phyloP scores from a whole-genome alignment of 2,888 invertebrate genomes.

The Trimorus sp. region DNA sequence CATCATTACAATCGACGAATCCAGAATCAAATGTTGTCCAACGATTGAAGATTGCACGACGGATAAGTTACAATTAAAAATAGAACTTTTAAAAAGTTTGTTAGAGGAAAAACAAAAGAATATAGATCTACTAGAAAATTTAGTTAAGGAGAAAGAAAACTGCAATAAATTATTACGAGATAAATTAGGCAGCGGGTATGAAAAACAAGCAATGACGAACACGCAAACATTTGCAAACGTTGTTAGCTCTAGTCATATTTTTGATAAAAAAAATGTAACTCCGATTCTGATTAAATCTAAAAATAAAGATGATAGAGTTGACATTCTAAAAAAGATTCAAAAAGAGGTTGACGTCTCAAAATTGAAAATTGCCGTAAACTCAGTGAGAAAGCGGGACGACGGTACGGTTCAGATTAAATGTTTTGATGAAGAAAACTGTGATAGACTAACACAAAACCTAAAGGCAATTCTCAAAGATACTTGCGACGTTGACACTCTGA shows the following conservation, averaged over 20 bases:
- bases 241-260: neutral
- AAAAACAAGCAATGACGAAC: too few species aligned
- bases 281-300: slow-evolving; percentile 3
- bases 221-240: too few species aligned
- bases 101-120: slow-evolving; percentile 12
- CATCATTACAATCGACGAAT: neutral
- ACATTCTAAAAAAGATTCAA: neutral
- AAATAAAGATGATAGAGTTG: neutral
- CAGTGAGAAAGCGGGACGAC: neutral
- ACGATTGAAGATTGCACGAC: neutral
- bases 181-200: too few species aligned
- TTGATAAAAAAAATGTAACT: slow-evolving; percentile 5
- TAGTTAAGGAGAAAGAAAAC: slow-evolving; percentile 9
- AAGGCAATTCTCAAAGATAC: neutral
- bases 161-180: too few species aligned
- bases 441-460: neutral
- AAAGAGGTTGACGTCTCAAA: neutral
- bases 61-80: neutral
- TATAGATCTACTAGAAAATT: neutral
- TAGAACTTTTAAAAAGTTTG: neutral
- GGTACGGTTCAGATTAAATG: slow-evolving; percentile 3
- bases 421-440: neutral
- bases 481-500: slow-evolving; percentile 8
- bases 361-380: neutral
- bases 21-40: slow-evolving; percentile 2